Percentiles rank a stretch among this genome's conserved stretches.
Conservation (phyloP, 1,140 invertebrate species). For the Formica selysi region DNA sequence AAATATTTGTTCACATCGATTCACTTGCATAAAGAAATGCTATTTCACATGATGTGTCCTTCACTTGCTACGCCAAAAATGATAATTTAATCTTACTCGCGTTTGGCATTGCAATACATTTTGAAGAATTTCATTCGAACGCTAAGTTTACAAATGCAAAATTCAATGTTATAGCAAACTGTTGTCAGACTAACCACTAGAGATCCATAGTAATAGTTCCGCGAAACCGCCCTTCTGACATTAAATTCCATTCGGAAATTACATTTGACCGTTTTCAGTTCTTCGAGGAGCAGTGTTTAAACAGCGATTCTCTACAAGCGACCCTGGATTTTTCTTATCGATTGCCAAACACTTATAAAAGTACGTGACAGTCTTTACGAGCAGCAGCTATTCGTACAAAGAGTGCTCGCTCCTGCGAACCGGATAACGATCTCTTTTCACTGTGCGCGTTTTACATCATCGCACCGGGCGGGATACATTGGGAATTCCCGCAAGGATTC, state of each 20-base stretch:
- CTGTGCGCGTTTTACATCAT: constrained; percentile 26
- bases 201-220: neutral
- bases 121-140: constrained; percentile 12
- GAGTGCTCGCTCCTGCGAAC: neutral
- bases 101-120: neutral
- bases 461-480: neutral
- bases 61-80: neutral
- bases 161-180: neutral
- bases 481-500: constrained; percentile 40
- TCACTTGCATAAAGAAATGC: constrained; percentile 3
- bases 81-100: neutral
- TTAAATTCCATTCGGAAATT: neutral
- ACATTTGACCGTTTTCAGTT: neutral
- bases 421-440: constrained; percentile 32
- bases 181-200: neutral
- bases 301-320: neutral
- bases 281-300: neutral
- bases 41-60: constrained; percentile 42
- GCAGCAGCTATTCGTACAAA: constrained; percentile 6
- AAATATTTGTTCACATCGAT: constrained; percentile 6
- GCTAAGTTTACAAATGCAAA: constrained; percentile 1
- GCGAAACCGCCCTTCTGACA: neutral
- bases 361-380: neutral
- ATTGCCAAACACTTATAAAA: neutral
- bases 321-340: constrained; percentile 2